Base-by-base conservation (phyloP, 2,113 vertebrate genomes). In the Megaleporinus macrocephalus region DNA sequence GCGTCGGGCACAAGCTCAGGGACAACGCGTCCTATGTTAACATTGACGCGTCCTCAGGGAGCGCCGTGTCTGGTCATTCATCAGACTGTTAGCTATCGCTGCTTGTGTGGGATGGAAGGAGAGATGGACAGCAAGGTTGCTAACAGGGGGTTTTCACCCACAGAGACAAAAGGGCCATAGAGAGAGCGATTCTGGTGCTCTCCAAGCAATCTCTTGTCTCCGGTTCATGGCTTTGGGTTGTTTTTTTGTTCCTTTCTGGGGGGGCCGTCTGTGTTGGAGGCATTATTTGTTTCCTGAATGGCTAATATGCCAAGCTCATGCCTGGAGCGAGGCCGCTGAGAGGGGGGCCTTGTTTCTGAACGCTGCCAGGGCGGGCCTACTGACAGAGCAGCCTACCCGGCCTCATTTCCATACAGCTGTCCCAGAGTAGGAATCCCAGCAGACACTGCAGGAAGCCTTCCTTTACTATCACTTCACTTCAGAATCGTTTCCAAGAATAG, bases 331-430 rank as follows among this genome's bases (percentile, higher is more conserved):
- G 49, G 93, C 94, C 92, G 90, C 90, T 94, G 94, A 96, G 94
- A 95, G 95, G 93, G 91, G 91, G 90, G 93, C 91, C 93, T 94
- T 96, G 94, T 95, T 96, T 94, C 92, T 88, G 85, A 84, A 77
- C 81, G 84, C 94, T 95, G 95, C 93, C 91, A 84, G 92, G 93
- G 94, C 93, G 90, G 94, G 94, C 95, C 96, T 85, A 95, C 95
- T 94, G 94, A 95, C 92, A 91, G 83, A 94, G 93, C 93, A 91
- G 95, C 92, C 94, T 93, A 95, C 74, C 95, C 95, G 94, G 95
- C 94, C 96, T 96, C 95, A 99, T 99, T 99, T 96, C 92, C 97
- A 99, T 99, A 99, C 98, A 99, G 98, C 98, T 98, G 97, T 96
- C 94, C 92, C 93, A 94, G 95, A 95, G 92, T 93, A 91, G 94